phyloP scores from a whole-genome alignment of 2,113 vertebrate species.

The Semicossyphus pulcher region DNA sequence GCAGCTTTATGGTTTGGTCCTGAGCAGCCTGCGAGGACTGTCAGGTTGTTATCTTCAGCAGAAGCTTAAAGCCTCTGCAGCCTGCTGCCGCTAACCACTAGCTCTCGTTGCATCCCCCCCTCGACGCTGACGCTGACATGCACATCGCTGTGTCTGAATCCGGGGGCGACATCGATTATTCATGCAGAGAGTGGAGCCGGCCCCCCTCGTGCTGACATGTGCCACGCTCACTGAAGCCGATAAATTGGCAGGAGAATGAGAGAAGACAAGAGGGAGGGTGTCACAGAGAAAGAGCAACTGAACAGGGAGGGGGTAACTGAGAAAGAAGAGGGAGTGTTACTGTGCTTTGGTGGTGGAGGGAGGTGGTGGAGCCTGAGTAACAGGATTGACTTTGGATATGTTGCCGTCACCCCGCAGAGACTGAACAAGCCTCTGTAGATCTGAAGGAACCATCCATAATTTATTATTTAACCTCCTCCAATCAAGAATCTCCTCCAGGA shows the following conservation, averaged over 20 bases:
- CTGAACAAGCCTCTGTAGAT: background rate
- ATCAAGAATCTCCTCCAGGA: slow-evolving; percentile 7
- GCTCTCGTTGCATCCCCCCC: background rate
- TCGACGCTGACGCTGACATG: slow-evolving; percentile 24
- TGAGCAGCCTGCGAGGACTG: too few relatives aligned
- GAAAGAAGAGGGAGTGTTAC: background rate
- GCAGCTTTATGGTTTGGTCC: background rate
- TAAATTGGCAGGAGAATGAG: slow-evolving; percentile 80
- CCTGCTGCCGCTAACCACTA: background rate
- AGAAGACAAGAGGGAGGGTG: slow-evolving; percentile 56
- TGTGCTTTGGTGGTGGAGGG: too few relatives aligned
- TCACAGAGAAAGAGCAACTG: slow-evolving; percentile 18
- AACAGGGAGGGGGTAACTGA: background rate
- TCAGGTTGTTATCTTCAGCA: background rate
- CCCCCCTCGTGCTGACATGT: slow-evolving; percentile 68
- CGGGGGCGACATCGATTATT: slow-evolving; percentile 88
- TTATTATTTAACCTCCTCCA: background rate
- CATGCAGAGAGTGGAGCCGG: slow-evolving; percentile 81
- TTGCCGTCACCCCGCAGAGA: background rate
- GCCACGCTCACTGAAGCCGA: slow-evolving; percentile 77
- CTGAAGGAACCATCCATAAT: background rate
- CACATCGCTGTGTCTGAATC: slow-evolving; percentile 70
- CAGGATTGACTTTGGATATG: slow-evolving; percentile 15
- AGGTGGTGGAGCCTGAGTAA: slow-evolving; percentile 1
- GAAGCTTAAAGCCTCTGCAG: slow-evolving; percentile 8